A percentile compares a stretch with the other conserved stretches of the same genome.
phyloP scores from a whole-genome alignment of 2,888 invertebrate genomes.

The Troides oblongomaculatus region DNA sequence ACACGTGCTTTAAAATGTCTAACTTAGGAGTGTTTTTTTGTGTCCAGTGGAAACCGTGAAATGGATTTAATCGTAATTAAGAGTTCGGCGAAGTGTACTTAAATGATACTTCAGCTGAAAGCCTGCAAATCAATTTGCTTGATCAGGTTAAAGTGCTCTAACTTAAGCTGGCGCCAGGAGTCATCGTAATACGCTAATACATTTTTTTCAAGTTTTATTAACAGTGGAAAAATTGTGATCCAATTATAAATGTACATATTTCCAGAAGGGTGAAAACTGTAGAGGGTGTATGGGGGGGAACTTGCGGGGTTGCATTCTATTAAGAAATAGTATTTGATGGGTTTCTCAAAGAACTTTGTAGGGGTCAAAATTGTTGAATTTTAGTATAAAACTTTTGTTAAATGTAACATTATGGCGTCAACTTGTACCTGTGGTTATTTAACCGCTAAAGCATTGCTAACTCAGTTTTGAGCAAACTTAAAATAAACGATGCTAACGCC shows the following conservation, averaged over 20 bases:
- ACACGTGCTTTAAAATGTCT: too few relatives aligned
- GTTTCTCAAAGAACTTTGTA: constrained; percentile 7
- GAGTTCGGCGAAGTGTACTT: constrained; percentile 2
- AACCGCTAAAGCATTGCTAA: too few relatives aligned
- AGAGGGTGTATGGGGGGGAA: constrained; percentile 8
- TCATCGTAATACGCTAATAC: too few relatives aligned
- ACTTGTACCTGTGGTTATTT: too few relatives aligned
- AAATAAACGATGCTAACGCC: too few relatives aligned
- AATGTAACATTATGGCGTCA: too few relatives aligned
- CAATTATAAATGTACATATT: constrained; percentile 6
- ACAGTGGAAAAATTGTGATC: not conserved
- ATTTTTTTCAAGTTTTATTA: too few relatives aligned
- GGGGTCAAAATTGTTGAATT: too few relatives aligned
- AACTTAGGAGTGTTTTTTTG: not conserved
- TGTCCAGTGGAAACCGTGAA: constrained; percentile 1
- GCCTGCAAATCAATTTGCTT: constrained; percentile 6
- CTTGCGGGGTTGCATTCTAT: constrained; percentile 26
- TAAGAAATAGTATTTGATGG: constrained; percentile 17
- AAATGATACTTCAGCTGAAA: constrained; percentile 2
- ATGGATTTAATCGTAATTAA: not conserved
- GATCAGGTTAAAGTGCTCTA: constrained; percentile 1
- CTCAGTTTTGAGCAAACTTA: too few relatives aligned
- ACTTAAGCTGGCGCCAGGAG: not conserved
- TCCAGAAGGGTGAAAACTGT: constrained; percentile 17
- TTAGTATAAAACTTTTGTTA: too few relatives aligned